Evolutionary conservation across 2,113 vertebrate genomes (phyloP), one percentile per base, ranked within the genome.

Genomic region (Microcebus tavaratra): DNA sequence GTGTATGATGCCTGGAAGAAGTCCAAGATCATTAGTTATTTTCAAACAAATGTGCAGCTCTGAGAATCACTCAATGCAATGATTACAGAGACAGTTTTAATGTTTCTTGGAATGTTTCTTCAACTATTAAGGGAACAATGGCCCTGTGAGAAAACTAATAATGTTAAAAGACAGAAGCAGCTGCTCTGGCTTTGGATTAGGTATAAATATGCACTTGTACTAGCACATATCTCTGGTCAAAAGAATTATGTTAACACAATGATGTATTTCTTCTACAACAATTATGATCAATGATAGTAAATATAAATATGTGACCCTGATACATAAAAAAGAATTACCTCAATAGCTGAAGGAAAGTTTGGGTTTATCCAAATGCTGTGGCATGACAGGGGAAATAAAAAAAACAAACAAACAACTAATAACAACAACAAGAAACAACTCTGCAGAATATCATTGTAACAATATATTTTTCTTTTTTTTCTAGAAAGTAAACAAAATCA

Each of bases 1-100:
- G 91, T 84, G 65, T 23, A 70, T 8, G 14, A n/a, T 92, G 65
- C 86, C 97, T 93, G 61, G 95, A 98, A 96, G 94, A 92, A 25
- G 12, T 36, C 70, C 96, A 97, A 79, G 21, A 94, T 95, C 45
- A 53, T 98, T 97, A 94, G 65, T 94, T 98, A 88, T 94, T 98
- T 98, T 98, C 55, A 73, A 91, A 76, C 36, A 97, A 96, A 96
- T 88, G 92, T 80, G 87, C 39, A 91, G 23, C 96, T 96, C 87
- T 72, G 31, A 82, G 91, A 84, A 96, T 96, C 76, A 83, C 3
- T 95, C 97, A 97, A 29, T 63, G 45, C 34, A 90, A 23, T 94
- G 89, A 94, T 31, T 83, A 48, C 39, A 95, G 93, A 96, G 72
- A 98, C 59, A 97, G 95, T 96, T 96, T 97, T 83, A 94, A 91